phyloP scores from a whole-genome alignment of 2,888 invertebrate genomes.

The Cryptosula pallasiana region DNA sequence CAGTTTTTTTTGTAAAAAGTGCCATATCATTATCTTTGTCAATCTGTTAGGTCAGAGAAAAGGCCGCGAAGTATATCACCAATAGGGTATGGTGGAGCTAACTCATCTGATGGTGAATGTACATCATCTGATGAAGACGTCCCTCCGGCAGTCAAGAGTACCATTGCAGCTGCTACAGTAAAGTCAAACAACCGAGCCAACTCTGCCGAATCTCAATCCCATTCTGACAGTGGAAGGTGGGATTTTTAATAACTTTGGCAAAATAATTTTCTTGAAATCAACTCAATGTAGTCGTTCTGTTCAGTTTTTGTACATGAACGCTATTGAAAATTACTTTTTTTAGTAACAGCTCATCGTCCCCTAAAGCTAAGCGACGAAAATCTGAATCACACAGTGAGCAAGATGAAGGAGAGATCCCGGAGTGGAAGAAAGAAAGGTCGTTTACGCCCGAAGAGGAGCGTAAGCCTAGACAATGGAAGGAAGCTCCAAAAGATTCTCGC shows the following conservation, averaged over 20 bases:
- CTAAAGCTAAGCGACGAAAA: neutral
- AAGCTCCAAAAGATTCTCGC: neutral
- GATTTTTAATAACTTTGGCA: no score
- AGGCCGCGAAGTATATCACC: neutral
- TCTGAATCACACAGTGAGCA: neutral
- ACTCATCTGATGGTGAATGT: conserved; percentile 1
- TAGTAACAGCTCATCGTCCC: neutral
- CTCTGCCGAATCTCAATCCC: no score
- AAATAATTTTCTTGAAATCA: no score
- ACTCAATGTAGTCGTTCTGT: no score
- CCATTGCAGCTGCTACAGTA: neutral
- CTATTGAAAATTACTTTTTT: no score
- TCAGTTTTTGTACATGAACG: no score
- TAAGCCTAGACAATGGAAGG: conserved; percentile 1
- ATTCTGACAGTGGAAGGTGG: no score
- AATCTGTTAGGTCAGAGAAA: neutral
- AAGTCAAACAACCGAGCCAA: neutral
- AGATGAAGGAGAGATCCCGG: neutral
- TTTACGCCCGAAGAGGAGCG: conserved; percentile 13
- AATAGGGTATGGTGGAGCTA: neutral
- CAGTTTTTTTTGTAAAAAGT: no score
- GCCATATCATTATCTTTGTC: no score
- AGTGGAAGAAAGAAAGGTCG: conserved; percentile 14
- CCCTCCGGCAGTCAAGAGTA: neutral
- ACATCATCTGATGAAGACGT: neutral